Base-by-base conservation (phyloP, 2,888 invertebrate species). In the Sinelater perroti region DNA sequence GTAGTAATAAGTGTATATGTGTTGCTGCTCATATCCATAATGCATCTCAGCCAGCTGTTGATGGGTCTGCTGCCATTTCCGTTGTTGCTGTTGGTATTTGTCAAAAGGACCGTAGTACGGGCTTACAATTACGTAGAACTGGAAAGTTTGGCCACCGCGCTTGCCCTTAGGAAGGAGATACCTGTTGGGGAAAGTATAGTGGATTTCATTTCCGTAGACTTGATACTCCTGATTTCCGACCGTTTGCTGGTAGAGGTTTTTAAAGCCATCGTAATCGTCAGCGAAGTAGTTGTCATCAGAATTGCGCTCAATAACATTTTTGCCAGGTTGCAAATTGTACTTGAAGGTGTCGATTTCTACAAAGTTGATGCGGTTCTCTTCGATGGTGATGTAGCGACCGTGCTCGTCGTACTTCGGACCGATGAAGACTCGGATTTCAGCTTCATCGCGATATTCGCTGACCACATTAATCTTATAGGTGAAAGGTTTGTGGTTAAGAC, bases 401-500 rank as follows among this genome's bases (percentile, higher is more conserved):
- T 81, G 80, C 62, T 81, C 79, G 69, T 88, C 85, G 70, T 84
- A 86, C 75, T 87, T 89, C 3, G 90, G 90, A 61, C 87, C 89
- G 24, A 89, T 68, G 82, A 86, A 90, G 16, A 88, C 76, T 65
- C 85, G 85, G 52, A 90, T 74, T 7, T 83, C 80, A 1, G 83
- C 87, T 58, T 85, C 81, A 26, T 78, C 77, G 5, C 80, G 77
- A 61, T 83, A 80, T 46, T 87, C 84, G 50, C 88, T 83, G 49
- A 82, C 81, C 13, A 90, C 76, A 31, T 82, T 78, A 63, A 89
- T 75, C 54, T 80, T 81, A 61, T 87, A 81, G 52, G 79, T 80
- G 81, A 89, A 91, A 1, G 83, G 81, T 60, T 87, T 84, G 79
- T 89, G 87, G 77, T 88, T 87, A 21, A 91, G 79, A 65, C 90